Evolutionary conservation across 1,140 invertebrate species (phyloP).

Genomic region (Drosophila leontia): DNA sequence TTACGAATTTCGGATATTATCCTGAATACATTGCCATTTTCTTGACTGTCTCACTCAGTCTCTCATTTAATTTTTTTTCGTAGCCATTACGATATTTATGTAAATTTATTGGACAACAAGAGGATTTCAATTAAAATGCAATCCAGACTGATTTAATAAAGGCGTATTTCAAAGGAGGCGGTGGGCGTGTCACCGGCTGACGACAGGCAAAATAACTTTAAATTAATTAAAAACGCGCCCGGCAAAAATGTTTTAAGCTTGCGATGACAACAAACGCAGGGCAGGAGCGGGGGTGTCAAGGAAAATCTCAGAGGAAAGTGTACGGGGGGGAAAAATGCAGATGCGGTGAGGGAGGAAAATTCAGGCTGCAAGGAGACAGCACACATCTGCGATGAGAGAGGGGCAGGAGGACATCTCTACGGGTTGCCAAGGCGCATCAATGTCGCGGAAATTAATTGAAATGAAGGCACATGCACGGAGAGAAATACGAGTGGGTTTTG

Average conservation of each 20-base stretch:
- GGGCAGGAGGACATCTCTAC: conserved; percentile 23
- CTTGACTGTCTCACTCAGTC: not conserved
- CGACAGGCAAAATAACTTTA: conserved; percentile 80
- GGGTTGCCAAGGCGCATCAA: conserved; percentile 68
- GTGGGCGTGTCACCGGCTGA: conserved; percentile 27
- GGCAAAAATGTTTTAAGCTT: conserved; percentile 77
- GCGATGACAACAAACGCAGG: conserved; percentile 66
- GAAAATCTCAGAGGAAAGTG: conserved; percentile 3
- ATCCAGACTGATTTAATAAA: conserved; percentile 74
- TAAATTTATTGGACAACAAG: conserved; percentile 63
- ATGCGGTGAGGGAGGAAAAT: not conserved
- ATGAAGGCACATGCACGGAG: conserved; percentile 52
- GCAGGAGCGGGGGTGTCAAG: conserved; percentile 27
- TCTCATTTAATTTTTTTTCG: not conserved
- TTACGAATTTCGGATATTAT: conserved; percentile 13
- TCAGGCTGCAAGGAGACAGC: conserved; percentile 9
- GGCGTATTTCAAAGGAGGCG: conserved; percentile 19
- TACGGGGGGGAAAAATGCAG: not conserved
- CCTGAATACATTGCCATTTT: not conserved
- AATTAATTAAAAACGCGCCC: conserved; percentile 81
- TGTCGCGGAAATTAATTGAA: conserved; percentile 83
- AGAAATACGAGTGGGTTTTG: not conserved
- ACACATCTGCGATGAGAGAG: conserved; percentile 30
- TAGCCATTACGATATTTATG: conserved; percentile 61
- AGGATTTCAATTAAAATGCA: conserved; percentile 75